Conservation (phyloP, 2,113 vertebrate genomes). For the Nibea albiflora region DNA sequence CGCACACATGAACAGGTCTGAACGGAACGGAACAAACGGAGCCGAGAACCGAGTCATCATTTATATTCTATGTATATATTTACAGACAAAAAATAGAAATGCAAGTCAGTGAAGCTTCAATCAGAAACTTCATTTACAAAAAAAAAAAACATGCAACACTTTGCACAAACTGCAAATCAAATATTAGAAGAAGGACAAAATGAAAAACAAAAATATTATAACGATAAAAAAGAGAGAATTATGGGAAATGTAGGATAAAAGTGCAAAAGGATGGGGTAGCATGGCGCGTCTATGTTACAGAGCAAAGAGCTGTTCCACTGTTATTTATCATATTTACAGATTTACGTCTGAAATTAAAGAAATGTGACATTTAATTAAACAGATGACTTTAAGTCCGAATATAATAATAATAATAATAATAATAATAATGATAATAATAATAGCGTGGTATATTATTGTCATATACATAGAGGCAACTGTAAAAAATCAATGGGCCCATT, state of each 20-base stretch:
- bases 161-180: slow-evolving; percentile 22
- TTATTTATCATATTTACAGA: slow-evolving; percentile 17
- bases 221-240: not conserved
- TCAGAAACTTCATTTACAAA: slow-evolving; percentile 1
- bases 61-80: slow-evolving; percentile 52
- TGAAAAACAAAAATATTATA: not conserved
- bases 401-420: slow-evolving; percentile 44
- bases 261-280: slow-evolving; percentile 40
- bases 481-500: not conserved
- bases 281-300: not conserved
- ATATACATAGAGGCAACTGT: slow-evolving; percentile 5
- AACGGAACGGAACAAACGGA: slow-evolving; percentile 8
- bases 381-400: not conserved
- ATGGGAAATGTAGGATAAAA: slow-evolving; percentile 24
- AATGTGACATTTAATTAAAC: not conserved
- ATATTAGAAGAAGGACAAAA: not conserved
- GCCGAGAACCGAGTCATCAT: slow-evolving; percentile 33
- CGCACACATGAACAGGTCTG: no score
- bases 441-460: not conserved
- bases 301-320: slow-evolving; percentile 7
- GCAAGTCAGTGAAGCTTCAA: not conserved
- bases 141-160: slow-evolving; percentile 17
- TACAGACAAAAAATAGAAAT: slow-evolving; percentile 45
- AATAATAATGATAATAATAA: slow-evolving; percentile 49
- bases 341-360: not conserved